Evolutionary conservation across 2,888 invertebrate genomes (phyloP).

Genomic region (Sarcophaga subvicina): DNA sequence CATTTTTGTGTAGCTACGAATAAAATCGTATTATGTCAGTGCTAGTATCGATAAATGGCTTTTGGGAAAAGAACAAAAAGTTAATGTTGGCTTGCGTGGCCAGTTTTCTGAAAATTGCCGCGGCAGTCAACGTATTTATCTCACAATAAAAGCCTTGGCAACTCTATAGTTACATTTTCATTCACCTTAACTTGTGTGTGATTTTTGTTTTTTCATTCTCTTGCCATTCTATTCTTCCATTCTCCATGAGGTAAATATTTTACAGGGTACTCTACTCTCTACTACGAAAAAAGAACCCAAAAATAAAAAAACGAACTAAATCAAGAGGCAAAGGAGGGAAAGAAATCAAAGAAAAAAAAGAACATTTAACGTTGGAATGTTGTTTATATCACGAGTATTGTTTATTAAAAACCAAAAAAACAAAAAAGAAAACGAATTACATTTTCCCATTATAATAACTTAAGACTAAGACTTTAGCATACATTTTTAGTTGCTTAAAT

Average conservation of each 20-base stretch:
- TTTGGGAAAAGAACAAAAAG: no score
- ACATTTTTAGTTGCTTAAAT: constrained; percentile 59
- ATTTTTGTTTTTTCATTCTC: not conserved
- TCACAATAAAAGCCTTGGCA: not conserved
- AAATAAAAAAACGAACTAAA: constrained; percentile 7
- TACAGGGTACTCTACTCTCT: not conserved
- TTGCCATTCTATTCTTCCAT: not conserved
- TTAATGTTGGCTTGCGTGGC: no score
- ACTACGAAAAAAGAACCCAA: not conserved
- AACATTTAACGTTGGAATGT: constrained; percentile 59
- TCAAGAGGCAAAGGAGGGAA: constrained; percentile 9
- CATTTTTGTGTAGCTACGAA: no score
- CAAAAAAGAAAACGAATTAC: constrained; percentile 37
- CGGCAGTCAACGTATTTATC: not conserved
- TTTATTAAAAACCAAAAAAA: constrained; percentile 57
- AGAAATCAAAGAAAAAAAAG: constrained; percentile 1
- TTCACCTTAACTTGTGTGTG: not conserved
- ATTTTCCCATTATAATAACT: constrained; percentile 64
- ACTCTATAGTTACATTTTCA: not conserved
- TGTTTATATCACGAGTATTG: constrained; percentile 66
- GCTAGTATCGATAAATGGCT: no score
- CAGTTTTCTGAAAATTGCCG: no score
- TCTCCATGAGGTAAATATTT: not conserved
- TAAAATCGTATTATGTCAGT: no score
- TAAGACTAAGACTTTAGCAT: constrained; percentile 56